These are phyloP conservation scores for Campopleginae sp. DNA, from an alignment of 2,888 invertebrate genomes.

Conservation along the genomic window DNA sequence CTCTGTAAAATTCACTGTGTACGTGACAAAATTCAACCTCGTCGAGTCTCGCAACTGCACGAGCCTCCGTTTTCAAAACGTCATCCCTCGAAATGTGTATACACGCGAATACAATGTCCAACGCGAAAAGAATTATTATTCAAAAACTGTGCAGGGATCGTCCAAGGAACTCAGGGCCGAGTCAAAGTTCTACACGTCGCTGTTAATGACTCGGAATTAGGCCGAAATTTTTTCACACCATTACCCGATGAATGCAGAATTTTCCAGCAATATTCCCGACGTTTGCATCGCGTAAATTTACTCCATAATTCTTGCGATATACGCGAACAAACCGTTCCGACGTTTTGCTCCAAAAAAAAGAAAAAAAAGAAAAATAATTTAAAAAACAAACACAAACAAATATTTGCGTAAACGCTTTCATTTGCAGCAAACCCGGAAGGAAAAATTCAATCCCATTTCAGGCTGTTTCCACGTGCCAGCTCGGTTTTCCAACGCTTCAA, in stretches of 20 bases:
- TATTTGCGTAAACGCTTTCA: not conserved
- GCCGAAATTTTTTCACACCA: not conserved
- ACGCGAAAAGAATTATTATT: not conserved
- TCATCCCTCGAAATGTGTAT: slow-evolving; percentile 31
- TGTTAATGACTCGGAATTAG: not conserved
- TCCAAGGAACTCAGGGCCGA: not conserved
- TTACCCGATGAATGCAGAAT: not conserved
- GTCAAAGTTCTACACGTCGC: not conserved
- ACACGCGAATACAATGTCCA: not conserved
- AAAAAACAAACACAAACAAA: not conserved
- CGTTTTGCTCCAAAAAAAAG: not conserved
- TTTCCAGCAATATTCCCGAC: not conserved
- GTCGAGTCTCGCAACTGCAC: slow-evolving; percentile 19
- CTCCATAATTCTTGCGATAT: not conserved
- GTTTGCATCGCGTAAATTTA: not conserved
- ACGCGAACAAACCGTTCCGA: not conserved
- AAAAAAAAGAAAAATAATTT: no score
- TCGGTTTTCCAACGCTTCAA: not conserved
- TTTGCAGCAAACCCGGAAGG: not conserved
- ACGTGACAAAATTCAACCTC: slow-evolving; percentile 29
- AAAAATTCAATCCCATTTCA: slow-evolving; percentile 10
- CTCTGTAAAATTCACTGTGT: slow-evolving; percentile 12
- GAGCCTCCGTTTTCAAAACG: slow-evolving; percentile 20
- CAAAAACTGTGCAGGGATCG: not conserved
- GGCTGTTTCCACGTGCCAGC: not conserved